Evolutionary conservation across 2,797 vertebrate genomes (phyloP), one percentile per base, ranked within the genome.

Genomic region (Vespertilio murinus): DNA sequence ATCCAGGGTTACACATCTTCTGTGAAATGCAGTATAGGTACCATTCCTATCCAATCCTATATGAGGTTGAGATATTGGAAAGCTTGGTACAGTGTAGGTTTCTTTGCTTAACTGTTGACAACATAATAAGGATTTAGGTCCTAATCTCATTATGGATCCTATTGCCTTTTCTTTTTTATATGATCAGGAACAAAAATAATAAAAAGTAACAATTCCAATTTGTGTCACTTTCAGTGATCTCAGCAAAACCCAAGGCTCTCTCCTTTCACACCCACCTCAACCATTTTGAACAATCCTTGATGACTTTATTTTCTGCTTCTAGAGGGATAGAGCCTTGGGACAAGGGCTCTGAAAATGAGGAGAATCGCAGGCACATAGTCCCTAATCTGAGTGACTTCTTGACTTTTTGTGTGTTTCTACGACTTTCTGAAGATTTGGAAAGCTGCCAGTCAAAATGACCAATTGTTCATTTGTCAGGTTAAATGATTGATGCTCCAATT

Each of bases 401-500:
- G 11, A 78, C 6, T 47, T 88, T 82, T 83, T n/a, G 33, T 70
- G 81, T 54, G 12, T 95, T 94, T 91, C 54, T 73, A 2, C 3
- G 7, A 69, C 8, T 64, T 81, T 38, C 22, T 47, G 38, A 91
- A 87, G 73, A 90, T 64, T 49, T 64, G 47, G 59, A 77, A 91
- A 93, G 18, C 17, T 40, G 35, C 71, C 64, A 85, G 18, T 88
- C 64, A 94, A 87, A 94, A 95, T 95, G 71, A 87, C 56, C 59
- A 84, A 8, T 87, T 82, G 52, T n/a, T 84, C 22, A 59, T 94
- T 90, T 96, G 56, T 74, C 81, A 88, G 38, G 47, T 78, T 91
- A 91, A 91, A 84, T 93, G 94, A 95, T 70, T 87, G 87, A 93
- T 95, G 71, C 35, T 81, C 73, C 83, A 87, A 70, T 90, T 93